These are phyloP conservation scores for Myotis daubentonii DNA, from an alignment of 2,797 vertebrate species.

Conservation along the genomic window DNA sequence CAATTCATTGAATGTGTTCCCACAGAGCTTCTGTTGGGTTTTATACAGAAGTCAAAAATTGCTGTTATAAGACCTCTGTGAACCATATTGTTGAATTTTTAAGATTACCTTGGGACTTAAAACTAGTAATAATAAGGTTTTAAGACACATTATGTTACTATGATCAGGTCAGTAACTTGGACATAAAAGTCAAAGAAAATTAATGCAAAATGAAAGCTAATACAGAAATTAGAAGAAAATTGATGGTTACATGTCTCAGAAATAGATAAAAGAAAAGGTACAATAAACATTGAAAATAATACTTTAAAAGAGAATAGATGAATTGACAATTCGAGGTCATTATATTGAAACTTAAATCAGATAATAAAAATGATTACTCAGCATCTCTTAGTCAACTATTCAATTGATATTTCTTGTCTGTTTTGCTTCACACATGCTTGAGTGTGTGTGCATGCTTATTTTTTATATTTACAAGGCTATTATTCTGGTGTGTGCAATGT, in stretches of 20 bases:
- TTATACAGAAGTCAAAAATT: background rate
- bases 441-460: background rate
- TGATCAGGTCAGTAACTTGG: background rate
- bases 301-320: background rate
- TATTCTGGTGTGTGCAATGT: background rate
- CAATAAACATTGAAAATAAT: background rate
- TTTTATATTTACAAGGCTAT: background rate
- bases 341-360: background rate
- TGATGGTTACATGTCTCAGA: background rate
- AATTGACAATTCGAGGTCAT: background rate
- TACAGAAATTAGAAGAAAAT: background rate
- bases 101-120: background rate
- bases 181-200: background rate
- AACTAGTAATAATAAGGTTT: background rate
- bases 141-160: background rate
- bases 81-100: background rate
- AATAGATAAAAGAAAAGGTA: background rate
- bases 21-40: background rate
- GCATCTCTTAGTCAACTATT: background rate
- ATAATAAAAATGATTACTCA: background rate
- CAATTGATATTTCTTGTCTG: background rate
- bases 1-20: background rate
- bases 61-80: background rate
- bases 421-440: background rate
- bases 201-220: constrained; percentile 18